Evolutionary conservation across 2,888 invertebrate species (phyloP).

Genomic region (Tenthredo notha): DNA sequence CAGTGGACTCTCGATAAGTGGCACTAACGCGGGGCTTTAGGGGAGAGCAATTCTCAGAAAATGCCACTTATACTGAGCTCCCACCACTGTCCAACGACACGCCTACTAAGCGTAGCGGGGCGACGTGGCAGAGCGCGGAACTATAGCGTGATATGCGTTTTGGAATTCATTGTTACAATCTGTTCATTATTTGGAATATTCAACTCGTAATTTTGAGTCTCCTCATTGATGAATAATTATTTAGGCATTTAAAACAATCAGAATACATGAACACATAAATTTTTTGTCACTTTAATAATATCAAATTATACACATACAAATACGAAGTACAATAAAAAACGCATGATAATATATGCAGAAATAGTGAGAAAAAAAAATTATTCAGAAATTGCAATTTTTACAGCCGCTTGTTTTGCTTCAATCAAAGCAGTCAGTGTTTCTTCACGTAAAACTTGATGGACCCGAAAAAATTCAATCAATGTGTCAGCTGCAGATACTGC

Average conservation of each 20-base stretch:
- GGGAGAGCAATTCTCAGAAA: not conserved
- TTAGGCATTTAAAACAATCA: not conserved
- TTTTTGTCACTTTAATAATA: not conserved
- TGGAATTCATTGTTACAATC: too few relatives aligned
- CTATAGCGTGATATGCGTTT: not conserved
- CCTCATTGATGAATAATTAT: not conserved
- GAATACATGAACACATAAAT: not conserved
- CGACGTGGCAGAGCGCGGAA: not conserved
- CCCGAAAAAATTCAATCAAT: not conserved
- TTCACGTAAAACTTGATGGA: not conserved
- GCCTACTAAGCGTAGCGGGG: not conserved
- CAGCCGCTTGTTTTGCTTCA: not conserved
- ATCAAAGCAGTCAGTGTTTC: not conserved
- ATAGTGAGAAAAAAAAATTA: not conserved
- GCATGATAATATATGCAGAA: not conserved
- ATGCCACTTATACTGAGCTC: not conserved
- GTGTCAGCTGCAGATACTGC: slow-evolving; percentile 18
- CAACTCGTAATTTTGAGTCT: not conserved
- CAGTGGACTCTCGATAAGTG: not conserved
- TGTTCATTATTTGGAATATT: not conserved
- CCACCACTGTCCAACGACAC: not conserved
- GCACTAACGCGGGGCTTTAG: not conserved
- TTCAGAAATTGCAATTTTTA: not conserved
- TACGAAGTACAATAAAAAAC: not conserved
- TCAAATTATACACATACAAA: slow-evolving; percentile 6